A percentile compares a stretch with the other conserved stretches of the same genome.
Evolutionary conservation across 2,888 invertebrate species (phyloP).

Genomic region (Meliscaeva auricollis): DNA sequence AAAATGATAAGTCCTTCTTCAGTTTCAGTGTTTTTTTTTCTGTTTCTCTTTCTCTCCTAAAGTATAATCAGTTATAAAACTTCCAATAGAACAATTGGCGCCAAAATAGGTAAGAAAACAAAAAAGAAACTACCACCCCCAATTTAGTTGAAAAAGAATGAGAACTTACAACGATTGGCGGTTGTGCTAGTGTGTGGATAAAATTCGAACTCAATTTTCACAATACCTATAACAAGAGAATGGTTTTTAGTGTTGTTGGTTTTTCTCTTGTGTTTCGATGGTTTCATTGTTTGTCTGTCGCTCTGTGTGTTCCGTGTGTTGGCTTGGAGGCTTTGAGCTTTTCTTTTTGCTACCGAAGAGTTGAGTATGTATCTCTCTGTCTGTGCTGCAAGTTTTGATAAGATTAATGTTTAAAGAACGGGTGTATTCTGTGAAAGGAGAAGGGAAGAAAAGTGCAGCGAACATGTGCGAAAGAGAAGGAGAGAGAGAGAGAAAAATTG

Average conservation of each 20-base stretch:
- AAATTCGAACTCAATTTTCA: slow-evolving; percentile 33
- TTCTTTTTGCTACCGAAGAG: neutral
- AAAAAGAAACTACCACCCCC: slow-evolving; percentile 36
- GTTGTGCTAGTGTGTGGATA: slow-evolving; percentile 60
- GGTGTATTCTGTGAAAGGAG: neutral
- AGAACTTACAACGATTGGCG: slow-evolving; percentile 65
- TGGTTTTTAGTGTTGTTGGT: slow-evolving; percentile 8
- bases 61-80: neutral
- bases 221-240: slow-evolving; percentile 32
- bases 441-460: neutral
- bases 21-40: neutral
- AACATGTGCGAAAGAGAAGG: neutral
- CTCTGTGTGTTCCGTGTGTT: neutral
- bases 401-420: slow-evolving; percentile 1
- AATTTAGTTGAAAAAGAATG: slow-evolving; percentile 9
- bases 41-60: neutral
- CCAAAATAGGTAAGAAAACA: slow-evolving; percentile 13
- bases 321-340: neutral
- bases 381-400: neutral
- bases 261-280: slow-evolving; percentile 13
- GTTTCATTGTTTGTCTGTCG: slow-evolving; percentile 3
- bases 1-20: no score
- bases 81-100: slow-evolving; percentile 38
- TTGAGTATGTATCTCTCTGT: neutral
- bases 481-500: neutral